Percentiles rank a stretch among this genome's conserved stretches.
phyloP scores from a whole-genome alignment of 30 jellyfish, hydroid and myxozoan species.

The Aurelia aurita complex sp. Pacific region DNA sequence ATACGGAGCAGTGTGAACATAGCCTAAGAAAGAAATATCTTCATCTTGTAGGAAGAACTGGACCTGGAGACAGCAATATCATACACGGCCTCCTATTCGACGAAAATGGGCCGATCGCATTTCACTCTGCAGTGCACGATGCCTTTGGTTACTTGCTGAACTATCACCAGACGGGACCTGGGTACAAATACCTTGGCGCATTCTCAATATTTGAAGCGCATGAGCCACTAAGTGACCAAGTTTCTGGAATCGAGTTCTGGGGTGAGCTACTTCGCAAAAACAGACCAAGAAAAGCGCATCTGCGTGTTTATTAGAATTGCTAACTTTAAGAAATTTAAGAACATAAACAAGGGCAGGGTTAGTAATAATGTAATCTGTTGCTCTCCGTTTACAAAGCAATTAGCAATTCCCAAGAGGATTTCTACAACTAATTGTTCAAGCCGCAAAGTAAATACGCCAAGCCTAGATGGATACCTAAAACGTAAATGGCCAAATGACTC shows the following conservation, averaged over 20 bases:
- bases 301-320: neutral
- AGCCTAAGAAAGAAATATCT: too few relatives aligned
- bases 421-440: too few relatives aligned
- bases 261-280: conserved; percentile 26
- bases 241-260: conserved; percentile 79
- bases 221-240: conserved; percentile 58
- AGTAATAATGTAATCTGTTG: too few relatives aligned
- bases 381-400: too few relatives aligned
- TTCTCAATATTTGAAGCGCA: conserved; percentile 38
- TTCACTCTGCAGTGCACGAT: conserved; percentile 81
- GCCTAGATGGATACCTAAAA: too few relatives aligned
- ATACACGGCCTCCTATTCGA: conserved; percentile 56
- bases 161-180: conserved; percentile 69
- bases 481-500: too few relatives aligned
- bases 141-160: conserved; percentile 76
- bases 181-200: conserved; percentile 76
- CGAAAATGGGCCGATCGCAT: conserved; percentile 75
- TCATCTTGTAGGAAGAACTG: conserved; percentile 67
- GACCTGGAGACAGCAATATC: conserved; percentile 78
- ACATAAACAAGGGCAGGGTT: too few relatives aligned
- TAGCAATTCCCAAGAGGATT: too few relatives aligned
- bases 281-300: neutral
- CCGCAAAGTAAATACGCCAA: too few relatives aligned
- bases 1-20: too few relatives aligned
- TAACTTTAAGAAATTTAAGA: neutral